Percentiles rank a stretch among this genome's conserved stretches.
Conservation (phyloP, 2,797 vertebrate species). For the Neopelma chrysocephalum region DNA sequence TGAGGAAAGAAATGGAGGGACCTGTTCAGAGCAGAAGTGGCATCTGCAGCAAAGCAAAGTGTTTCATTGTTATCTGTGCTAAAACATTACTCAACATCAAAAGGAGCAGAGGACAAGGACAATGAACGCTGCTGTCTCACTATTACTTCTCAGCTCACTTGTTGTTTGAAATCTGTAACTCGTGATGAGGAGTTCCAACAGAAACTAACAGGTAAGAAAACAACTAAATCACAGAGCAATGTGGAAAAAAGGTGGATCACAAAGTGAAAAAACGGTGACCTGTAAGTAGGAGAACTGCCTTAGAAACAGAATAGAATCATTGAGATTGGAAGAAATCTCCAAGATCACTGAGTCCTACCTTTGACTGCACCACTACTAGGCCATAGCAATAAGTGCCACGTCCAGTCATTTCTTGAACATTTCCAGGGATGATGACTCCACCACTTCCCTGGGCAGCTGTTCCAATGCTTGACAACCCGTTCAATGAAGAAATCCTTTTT, state of each 20-base stretch:
- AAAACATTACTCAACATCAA: neutral
- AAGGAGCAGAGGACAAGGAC: neutral
- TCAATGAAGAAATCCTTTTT: neutral
- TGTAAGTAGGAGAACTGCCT: neutral
- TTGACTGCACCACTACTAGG: neutral
- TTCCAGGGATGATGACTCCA: neutral
- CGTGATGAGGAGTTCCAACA: neutral
- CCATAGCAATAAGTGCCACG: too few species aligned
- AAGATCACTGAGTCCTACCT: neutral
- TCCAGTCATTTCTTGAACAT: neutral
- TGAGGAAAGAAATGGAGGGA: neutral
- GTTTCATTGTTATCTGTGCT: neutral
- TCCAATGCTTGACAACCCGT: neutral
- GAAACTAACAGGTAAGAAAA: neutral
- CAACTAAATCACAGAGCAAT: neutral
- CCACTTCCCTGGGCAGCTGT: neutral
- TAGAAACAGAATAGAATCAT: neutral
- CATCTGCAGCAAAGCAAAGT: neutral
- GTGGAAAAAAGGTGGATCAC: neutral
- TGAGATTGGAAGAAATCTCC: neutral
- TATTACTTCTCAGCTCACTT: neutral
- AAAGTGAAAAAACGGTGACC: neutral
- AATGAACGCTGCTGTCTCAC: neutral
- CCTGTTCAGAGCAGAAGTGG: neutral
- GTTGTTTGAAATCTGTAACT: neutral